Conservation (phyloP, 2,797 vertebrate genomes). For the Luscinia luscinia region DNA sequence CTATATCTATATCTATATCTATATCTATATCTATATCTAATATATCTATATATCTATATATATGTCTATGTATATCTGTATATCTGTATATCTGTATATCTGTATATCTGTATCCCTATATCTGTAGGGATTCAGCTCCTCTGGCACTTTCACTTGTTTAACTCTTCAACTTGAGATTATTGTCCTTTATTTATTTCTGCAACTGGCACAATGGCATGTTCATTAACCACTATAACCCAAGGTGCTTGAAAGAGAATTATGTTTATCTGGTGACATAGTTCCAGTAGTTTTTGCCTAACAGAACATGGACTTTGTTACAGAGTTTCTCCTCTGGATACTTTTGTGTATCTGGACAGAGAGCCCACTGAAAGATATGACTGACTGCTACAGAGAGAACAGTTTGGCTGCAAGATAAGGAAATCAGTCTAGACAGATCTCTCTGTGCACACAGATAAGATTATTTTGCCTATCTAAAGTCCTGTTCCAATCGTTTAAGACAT, state of each 20-base stretch:
- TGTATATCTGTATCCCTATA: not conserved
- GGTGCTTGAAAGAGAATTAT: not conserved
- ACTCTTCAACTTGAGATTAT: not conserved
- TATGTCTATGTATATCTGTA: too few species aligned
- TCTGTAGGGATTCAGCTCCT: not conserved
- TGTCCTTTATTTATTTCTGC: conserved; percentile 18
- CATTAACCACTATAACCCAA: not conserved
- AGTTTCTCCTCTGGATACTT: not conserved
- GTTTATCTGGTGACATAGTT: not conserved
- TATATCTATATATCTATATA: not conserved
- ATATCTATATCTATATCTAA: too few species aligned
- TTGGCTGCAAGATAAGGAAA: conserved; percentile 47
- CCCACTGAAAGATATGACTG: not conserved
- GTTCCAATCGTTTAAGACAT: not conserved
- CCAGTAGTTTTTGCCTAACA: conserved; percentile 1
- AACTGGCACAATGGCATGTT: not conserved
- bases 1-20: too few species aligned
- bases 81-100: too few species aligned
- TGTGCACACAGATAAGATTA: conserved; percentile 11
- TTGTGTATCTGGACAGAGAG: not conserved
- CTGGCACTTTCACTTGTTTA: not conserved
- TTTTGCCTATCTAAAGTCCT: conserved; percentile 31
- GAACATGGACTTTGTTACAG: not conserved
- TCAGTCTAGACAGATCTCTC: conserved; percentile 25
- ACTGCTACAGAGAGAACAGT: not conserved